Conservation (phyloP, 92 coral and sea anemone species). For the Porites evermanni region DNA sequence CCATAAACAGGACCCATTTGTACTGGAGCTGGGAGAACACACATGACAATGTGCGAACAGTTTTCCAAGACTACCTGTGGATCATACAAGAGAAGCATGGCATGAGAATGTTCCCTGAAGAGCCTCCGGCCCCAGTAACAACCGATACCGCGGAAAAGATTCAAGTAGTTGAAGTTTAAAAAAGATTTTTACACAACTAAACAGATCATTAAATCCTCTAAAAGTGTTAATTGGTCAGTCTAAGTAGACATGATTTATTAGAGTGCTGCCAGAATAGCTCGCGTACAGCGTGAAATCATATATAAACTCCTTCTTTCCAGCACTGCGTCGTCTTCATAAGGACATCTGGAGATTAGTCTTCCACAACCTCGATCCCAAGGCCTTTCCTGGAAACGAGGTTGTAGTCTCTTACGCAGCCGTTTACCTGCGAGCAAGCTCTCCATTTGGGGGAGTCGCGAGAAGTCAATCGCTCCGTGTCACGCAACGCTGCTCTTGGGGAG, state of each 20-base stretch:
- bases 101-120: conserved; percentile 44
- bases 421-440: too few relatives aligned
- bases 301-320: too few relatives aligned
- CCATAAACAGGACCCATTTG: conserved; percentile 76
- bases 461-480: too few relatives aligned
- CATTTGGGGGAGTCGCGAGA: too few relatives aligned
- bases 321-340: too few relatives aligned
- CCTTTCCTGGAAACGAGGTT: too few relatives aligned
- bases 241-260: background rate
- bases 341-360: too few relatives aligned
- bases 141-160: background rate
- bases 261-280: background rate
- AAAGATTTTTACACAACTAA: background rate
- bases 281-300: too few relatives aligned
- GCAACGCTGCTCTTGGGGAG: too few relatives aligned
- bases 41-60: conserved; percentile 44
- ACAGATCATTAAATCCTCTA: background rate
- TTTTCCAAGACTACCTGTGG: conserved; percentile 73
- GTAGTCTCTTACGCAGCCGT: too few relatives aligned
- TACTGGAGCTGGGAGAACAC: conserved; percentile 92
- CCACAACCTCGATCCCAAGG: too few relatives aligned
- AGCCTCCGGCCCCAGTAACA: background rate
- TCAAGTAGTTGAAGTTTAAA: conserved; percentile 1
- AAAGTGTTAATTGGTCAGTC: background rate
- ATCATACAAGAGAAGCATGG: conserved; percentile 81